Conservation (phyloP, 2,113 vertebrate species). For the Clarias magur region DNA sequence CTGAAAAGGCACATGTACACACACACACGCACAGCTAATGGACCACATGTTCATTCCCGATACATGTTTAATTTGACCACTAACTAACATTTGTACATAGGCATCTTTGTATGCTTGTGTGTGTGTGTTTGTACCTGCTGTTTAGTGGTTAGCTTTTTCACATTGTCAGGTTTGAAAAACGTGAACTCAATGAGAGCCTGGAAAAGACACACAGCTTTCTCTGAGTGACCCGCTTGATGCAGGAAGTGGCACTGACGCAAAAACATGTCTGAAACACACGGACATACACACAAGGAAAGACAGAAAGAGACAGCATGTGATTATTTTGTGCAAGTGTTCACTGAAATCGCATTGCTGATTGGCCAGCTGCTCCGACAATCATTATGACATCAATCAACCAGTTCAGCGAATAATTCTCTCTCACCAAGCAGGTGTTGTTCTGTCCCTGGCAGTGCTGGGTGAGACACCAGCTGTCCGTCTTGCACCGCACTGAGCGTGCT, state of each 20-base stretch:
- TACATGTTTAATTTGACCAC: neutral
- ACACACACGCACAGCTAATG: neutral
- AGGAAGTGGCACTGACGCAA: constrained; percentile 92
- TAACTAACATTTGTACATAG: neutral
- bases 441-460: neutral
- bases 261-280: constrained; percentile 76
- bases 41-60: neutral
- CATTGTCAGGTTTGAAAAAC: constrained; percentile 91
- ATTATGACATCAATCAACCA: neutral
- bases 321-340: neutral
- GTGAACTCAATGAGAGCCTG: constrained; percentile 94
- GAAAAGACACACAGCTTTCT: constrained; percentile 88
- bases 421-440: neutral
- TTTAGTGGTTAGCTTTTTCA: constrained; percentile 81
- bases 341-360: neutral
- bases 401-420: neutral
- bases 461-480: constrained; percentile 61
- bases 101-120: neutral
- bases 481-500: constrained; percentile 85
- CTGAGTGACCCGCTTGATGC: constrained; percentile 87
- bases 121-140: constrained; percentile 79
- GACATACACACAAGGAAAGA: neutral
- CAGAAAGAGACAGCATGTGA: neutral
- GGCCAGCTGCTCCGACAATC: neutral
- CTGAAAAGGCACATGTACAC: constrained; percentile 61